These are phyloP conservation scores for Danaus chrysippus DNA, from an alignment of 2,888 invertebrate species.

Conservation along the genomic window DNA sequence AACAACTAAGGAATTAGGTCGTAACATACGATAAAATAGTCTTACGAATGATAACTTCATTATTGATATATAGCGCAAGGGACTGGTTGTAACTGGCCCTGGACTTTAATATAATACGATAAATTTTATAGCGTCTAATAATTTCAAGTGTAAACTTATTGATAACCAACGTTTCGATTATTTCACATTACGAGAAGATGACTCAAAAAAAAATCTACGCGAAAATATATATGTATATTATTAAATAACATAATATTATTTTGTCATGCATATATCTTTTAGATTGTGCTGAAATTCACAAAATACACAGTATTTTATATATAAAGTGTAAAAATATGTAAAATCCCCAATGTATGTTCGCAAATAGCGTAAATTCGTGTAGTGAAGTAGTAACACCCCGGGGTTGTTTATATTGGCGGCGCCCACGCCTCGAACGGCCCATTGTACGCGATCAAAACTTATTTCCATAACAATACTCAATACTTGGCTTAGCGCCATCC, in stretches of 20 bases:
- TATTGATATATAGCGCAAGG: slow-evolving; percentile 20
- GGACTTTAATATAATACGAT: no score
- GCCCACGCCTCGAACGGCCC: slow-evolving; percentile 60
- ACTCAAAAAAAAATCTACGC: no score
- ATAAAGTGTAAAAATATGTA: no score
- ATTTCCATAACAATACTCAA: slow-evolving; percentile 74
- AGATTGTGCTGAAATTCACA: no score
- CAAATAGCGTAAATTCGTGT: slow-evolving; percentile 15
- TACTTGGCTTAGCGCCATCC: slow-evolving; percentile 50
- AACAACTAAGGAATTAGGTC: slow-evolving; percentile 37
- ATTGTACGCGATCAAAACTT: slow-evolving; percentile 69
- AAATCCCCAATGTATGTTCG: neutral
- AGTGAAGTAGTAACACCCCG: slow-evolving; percentile 23
- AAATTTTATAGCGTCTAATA: no score
- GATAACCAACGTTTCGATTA: no score
- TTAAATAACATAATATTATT: no score
- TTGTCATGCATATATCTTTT: no score
- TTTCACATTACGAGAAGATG: no score
- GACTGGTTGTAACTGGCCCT: neutral
- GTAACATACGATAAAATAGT: slow-evolving; percentile 27
- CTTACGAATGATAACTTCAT: neutral
- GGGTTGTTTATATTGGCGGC: slow-evolving; percentile 60
- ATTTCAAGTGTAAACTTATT: no score
- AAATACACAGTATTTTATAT: neutral
- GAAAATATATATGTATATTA: no score